Evolutionary conservation across 2,888 invertebrate genomes (phyloP).

Genomic region (Salticus scenicus): DNA sequence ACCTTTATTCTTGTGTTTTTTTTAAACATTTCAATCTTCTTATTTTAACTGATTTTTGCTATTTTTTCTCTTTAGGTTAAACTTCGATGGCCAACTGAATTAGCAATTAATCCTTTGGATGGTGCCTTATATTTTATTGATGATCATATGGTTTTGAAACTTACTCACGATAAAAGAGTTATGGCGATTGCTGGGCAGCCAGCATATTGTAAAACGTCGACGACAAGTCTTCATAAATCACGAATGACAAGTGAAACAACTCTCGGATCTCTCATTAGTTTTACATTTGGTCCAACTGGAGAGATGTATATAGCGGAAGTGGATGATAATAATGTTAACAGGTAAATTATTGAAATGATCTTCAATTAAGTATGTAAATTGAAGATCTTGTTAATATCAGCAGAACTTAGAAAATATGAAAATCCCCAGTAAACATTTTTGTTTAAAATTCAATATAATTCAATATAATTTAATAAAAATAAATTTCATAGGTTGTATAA

Average conservation of each 20-base stretch:
- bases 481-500: no score
- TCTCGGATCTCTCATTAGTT: constrained; percentile 92
- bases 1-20: no score
- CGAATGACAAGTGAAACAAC: constrained; percentile 85
- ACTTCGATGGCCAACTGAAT: constrained; percentile 95
- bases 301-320: constrained; percentile 96
- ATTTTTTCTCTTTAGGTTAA: constrained; percentile 80
- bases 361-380: not conserved
- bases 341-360: constrained; percentile 32
- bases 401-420: no score
- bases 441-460: no score
- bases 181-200: constrained; percentile 95
- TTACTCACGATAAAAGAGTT: constrained; percentile 90
- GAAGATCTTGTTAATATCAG: no score
- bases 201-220: constrained; percentile 85
- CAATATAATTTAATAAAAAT: no score
- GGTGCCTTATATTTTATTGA: constrained; percentile 96
- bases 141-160: constrained; percentile 91
- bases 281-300: constrained; percentile 88
- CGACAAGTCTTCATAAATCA: constrained; percentile 74
- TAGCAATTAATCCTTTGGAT: constrained; percentile 94
- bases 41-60: no score
- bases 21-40: no score
- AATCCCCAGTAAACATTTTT: no score
- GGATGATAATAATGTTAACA: constrained; percentile 93